Evolutionary conservation across 2,888 invertebrate species (phyloP).

Genomic region (Lasius platythorax): DNA sequence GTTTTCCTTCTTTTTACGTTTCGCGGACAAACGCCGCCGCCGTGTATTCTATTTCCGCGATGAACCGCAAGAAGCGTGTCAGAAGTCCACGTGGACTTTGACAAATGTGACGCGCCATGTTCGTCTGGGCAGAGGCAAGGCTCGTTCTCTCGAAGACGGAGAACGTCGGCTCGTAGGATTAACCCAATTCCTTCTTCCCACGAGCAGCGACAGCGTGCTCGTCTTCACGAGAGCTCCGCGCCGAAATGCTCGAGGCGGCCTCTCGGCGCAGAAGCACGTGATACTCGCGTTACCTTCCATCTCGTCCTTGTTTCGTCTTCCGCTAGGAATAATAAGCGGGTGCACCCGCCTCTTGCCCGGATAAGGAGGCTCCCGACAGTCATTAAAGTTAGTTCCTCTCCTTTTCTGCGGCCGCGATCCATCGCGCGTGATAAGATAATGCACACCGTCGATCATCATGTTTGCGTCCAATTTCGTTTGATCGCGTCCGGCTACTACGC

Average conservation of each 20-base stretch:
- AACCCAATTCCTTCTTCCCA: conserved; percentile 72
- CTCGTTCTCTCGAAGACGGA: conserved; percentile 49
- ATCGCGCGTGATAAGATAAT: conserved; percentile 47
- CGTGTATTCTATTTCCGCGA: conserved; percentile 42
- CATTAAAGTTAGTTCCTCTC: conserved; percentile 58
- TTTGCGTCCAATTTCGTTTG: conserved; percentile 31
- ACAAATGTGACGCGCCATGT: conserved; percentile 60
- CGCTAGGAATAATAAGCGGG: conserved; percentile 70
- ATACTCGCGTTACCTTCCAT: conserved; percentile 70
- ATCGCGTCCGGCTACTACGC: conserved; percentile 24
- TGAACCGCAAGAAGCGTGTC: conserved; percentile 17
- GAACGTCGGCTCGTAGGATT: conserved; percentile 63
- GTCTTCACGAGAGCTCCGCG: conserved; percentile 55
- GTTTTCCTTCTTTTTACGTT: conserved; percentile 11
- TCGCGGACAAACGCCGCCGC: conserved; percentile 40
- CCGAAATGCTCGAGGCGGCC: conserved; percentile 61
- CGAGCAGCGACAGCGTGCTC: conserved; percentile 57
- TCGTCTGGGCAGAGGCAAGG: conserved; percentile 38
- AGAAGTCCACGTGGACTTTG: conserved; percentile 61
- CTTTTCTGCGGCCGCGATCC: conserved; percentile 34
- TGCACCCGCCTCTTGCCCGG: conserved; percentile 46
- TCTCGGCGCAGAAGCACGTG: conserved; percentile 71
- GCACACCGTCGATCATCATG: conserved; percentile 18
- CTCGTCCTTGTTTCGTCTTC: conserved; percentile 70
- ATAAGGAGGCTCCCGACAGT: conserved; percentile 57